Conservation (phyloP, 2,113 vertebrate genomes). For the Nycticorax nycticorax region DNA sequence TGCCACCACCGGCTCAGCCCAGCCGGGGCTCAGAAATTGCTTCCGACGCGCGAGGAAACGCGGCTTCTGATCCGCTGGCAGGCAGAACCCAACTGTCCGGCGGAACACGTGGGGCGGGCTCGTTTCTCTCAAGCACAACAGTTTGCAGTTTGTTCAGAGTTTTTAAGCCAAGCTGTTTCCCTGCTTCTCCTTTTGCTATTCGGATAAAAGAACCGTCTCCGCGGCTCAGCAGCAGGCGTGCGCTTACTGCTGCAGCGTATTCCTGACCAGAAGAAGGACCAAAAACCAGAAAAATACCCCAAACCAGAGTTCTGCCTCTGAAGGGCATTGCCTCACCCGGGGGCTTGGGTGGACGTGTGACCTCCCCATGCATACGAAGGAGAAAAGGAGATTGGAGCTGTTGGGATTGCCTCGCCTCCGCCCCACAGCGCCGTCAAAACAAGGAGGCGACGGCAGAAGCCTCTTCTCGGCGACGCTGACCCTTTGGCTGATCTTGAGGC, state of each 20-base stretch:
- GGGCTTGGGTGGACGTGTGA: background rate
- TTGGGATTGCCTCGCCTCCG: background rate
- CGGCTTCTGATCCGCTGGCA: background rate
- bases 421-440: background rate
- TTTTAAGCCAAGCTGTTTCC: background rate
- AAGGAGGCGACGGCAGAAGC: background rate
- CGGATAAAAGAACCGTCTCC: background rate
- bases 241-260: background rate
- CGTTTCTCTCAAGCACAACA: background rate
- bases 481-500: background rate
- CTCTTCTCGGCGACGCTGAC: fast-evolving
- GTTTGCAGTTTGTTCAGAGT: background rate
- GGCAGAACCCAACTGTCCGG: background rate
- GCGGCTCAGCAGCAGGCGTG: background rate
- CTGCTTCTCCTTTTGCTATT: background rate
- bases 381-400: background rate
- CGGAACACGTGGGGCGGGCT: background rate
- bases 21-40: background rate
- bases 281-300: background rate
- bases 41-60: background rate
- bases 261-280: background rate
- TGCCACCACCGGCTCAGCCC: background rate
- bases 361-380: fast-evolving
- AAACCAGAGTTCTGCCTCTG: background rate
- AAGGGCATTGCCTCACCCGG: background rate